These are phyloP conservation scores for Scomberomorus guttatus DNA, from an alignment of 2,797 vertebrate genomes.

Conservation along the genomic window DNA sequence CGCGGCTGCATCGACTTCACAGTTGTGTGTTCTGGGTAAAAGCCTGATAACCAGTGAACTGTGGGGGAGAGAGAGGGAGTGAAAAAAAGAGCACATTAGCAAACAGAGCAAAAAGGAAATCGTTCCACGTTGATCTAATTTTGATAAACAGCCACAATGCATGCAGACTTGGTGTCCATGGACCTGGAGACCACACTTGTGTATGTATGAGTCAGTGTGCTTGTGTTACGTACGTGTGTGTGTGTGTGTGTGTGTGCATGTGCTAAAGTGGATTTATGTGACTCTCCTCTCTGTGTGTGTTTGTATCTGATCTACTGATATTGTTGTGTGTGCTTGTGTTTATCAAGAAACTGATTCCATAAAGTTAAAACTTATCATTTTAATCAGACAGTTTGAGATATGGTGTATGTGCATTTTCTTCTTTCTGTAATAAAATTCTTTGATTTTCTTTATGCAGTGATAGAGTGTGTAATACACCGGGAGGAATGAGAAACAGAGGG, in stretches of 20 bases:
- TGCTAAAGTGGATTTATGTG: conserved; percentile 8
- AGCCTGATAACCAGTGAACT: conserved; percentile 63
- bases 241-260: background rate
- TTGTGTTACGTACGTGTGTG: background rate
- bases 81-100: conserved; percentile 23
- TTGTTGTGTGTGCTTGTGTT: conserved; percentile 30
- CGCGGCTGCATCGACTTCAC: conserved; percentile 33
- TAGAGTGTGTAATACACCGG: background rate
- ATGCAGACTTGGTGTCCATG: conserved; percentile 35
- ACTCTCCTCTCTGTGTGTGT: conserved; percentile 6
- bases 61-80: conserved; percentile 5
- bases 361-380: conserved; percentile 30
- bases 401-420: conserved; percentile 16
- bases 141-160: conserved; percentile 69
- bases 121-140: conserved; percentile 71
- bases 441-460: conserved; percentile 15
- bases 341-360: conserved; percentile 49
- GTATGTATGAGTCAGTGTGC: background rate
- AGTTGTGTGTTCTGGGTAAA: conserved; percentile 50
- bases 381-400: conserved; percentile 46
- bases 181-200: conserved; percentile 24
- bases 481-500: conserved; percentile 6
- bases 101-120: conserved; percentile 76
- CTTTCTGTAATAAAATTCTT: conserved; percentile 24
- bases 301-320: conserved; percentile 26